Evolutionary conservation across 1,140 invertebrate species (phyloP).

Genomic region (Bombus waltoni): DNA sequence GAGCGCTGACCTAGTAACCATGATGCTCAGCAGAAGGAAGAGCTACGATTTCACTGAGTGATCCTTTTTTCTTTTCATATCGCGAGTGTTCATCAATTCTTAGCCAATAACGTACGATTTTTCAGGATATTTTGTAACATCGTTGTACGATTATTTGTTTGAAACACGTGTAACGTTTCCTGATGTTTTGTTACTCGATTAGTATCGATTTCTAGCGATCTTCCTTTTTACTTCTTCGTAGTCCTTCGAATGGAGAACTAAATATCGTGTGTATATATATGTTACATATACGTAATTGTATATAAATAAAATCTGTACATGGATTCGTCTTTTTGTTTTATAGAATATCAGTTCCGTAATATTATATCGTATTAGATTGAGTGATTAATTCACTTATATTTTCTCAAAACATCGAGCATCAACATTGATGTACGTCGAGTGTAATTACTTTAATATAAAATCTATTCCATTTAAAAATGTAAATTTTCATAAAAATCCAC

Average conservation of each 20-base stretch:
- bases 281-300: no score
- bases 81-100: conserved; percentile 21
- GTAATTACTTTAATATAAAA: no score
- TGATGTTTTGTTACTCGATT: not conserved
- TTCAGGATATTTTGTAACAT: conserved; percentile 43
- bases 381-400: no score
- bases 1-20: conserved; percentile 57
- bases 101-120: conserved; percentile 27
- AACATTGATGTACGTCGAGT: no score
- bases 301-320: no score
- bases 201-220: not conserved
- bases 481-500: no score
- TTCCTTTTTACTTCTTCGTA: not conserved
- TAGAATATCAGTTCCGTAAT: no score
- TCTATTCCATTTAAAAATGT: no score
- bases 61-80: conserved; percentile 30
- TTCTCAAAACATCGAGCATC: no score
- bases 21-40: conserved; percentile 37
- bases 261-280: not conserved
- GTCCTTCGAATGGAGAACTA: not conserved
- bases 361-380: no score
- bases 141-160: conserved; percentile 15
- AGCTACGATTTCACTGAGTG: conserved; percentile 49
- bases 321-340: no score
- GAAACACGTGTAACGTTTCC: not conserved